These are phyloP conservation scores for Lipotes vexillifer DNA, from an alignment of 2,113 vertebrate genomes.

Conservation along the genomic window DNA sequence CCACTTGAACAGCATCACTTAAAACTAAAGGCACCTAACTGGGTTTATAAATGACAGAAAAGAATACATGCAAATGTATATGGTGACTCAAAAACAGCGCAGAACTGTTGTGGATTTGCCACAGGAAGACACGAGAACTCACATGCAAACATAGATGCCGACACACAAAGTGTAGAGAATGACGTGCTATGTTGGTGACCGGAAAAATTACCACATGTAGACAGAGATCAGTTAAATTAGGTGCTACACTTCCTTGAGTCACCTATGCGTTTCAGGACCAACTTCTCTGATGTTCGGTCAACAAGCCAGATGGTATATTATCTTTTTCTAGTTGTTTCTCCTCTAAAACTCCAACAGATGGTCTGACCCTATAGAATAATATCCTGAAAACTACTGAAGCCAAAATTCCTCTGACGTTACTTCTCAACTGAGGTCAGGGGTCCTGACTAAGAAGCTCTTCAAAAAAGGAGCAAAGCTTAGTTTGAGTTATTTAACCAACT, in stretches of 20 bases:
- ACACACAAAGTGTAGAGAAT: slow-evolving; percentile 55
- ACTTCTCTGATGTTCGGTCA: background rate
- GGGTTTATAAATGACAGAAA: slow-evolving; percentile 57
- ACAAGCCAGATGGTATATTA: slow-evolving; percentile 1
- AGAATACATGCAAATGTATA: slow-evolving; percentile 62
- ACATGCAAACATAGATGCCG: slow-evolving; percentile 64
- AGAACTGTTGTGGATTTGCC: slow-evolving; percentile 49
- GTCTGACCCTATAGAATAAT: background rate
- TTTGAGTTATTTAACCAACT: background rate
- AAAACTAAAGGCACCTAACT: slow-evolving; percentile 3
- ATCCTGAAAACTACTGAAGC: background rate
- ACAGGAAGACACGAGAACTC: slow-evolving; percentile 51
- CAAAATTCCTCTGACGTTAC: background rate
- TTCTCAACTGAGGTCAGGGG: background rate
- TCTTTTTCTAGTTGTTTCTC: background rate
- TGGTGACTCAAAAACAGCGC: slow-evolving; percentile 68
- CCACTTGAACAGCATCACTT: slow-evolving; percentile 46
- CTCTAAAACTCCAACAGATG: background rate
- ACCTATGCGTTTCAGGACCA: background rate
- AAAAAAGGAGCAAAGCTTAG: background rate
- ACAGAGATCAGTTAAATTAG: slow-evolving; percentile 39
- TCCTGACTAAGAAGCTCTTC: background rate
- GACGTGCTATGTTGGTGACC: slow-evolving; percentile 52
- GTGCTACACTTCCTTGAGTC: background rate
- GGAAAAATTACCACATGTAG: background rate